Percentiles rank a stretch among this genome's conserved stretches.
These are phyloP conservation scores for Trogon melanurus DNA, from an alignment of 2,113 vertebrate genomes.

Conservation along the genomic window DNA sequence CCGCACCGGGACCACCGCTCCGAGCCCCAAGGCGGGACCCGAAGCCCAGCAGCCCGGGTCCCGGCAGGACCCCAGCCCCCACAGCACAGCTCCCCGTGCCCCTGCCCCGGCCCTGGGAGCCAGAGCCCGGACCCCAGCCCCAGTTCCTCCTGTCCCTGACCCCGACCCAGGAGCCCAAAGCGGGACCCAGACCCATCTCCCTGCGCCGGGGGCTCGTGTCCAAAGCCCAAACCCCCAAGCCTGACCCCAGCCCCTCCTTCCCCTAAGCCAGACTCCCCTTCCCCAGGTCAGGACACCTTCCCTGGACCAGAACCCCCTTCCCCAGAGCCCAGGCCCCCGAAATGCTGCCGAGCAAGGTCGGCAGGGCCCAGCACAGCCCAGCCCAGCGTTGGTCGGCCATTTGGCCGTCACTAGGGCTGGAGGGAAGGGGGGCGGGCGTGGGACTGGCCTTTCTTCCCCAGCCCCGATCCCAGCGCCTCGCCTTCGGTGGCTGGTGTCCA, in stretches of 20 bases:
- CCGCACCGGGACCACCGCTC: not conserved
- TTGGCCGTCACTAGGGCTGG: conserved; percentile 28
- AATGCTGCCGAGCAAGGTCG: not conserved
- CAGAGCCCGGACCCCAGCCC: not conserved
- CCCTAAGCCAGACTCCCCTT: no score
- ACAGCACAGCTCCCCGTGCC: not conserved
- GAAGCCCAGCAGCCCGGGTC: not conserved
- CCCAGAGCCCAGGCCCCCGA: not conserved
- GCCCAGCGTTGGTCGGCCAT: not conserved
- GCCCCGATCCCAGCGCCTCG: not conserved
- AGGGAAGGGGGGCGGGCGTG: not conserved
- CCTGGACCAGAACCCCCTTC: not conserved
- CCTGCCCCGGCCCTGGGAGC: no score
- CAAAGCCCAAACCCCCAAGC: not conserved
- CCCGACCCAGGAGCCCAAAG: not conserved
- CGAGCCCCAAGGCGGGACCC: not conserved
- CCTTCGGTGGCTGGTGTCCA: not conserved
- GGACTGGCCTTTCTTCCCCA: not conserved
- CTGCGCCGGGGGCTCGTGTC: no score
- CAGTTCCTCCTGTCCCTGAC: not conserved
- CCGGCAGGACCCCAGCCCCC: not conserved
- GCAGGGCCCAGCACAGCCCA: not conserved
- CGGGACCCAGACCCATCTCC: not conserved
- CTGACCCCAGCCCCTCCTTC: no score
- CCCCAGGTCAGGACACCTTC: no score